Conservation (phyloP, 2,888 invertebrate genomes). For the Stenurella melanura region DNA sequence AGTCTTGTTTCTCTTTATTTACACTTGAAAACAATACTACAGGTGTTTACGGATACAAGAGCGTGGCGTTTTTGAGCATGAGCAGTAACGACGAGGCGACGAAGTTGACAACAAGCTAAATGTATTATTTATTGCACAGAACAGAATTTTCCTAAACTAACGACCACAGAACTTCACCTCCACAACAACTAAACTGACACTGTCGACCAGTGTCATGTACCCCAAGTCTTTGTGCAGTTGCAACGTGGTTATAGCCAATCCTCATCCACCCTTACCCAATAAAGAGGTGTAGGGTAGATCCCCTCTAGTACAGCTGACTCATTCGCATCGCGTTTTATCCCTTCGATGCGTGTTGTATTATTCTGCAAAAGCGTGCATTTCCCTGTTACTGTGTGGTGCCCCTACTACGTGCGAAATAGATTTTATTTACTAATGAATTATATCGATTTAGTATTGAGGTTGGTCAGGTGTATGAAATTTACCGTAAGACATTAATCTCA, state of each 20-base stretch:
- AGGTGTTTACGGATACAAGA: conserved; percentile 35
- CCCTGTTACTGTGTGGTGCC: conserved; percentile 28
- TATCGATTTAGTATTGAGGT: conserved; percentile 45
- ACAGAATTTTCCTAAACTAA: conserved; percentile 64
- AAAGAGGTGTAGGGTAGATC: conserved; percentile 67
- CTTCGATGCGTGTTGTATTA: conserved; percentile 50
- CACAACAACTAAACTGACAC: conserved; percentile 73
- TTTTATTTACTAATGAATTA: conserved; percentile 39
- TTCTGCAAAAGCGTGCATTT: conserved; percentile 39
- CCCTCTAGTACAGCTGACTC: conserved; percentile 70
- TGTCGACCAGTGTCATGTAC: conserved; percentile 66
- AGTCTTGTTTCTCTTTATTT: conserved; percentile 41
- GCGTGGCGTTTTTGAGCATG: conserved; percentile 39
- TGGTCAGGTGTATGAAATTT: conserved; percentile 47
- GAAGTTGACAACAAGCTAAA: conserved; percentile 31
- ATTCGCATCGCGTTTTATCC: conserved; percentile 60
- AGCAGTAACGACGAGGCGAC: conserved; percentile 28
- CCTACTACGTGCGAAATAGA: conserved; percentile 19
- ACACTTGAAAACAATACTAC: conserved; percentile 28
- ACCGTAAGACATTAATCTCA: not conserved
- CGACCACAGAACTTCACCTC: conserved; percentile 73
- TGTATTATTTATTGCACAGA: conserved; percentile 59
- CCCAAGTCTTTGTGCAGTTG: conserved; percentile 70
- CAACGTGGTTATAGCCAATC: conserved; percentile 71
- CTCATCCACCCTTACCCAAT: conserved; percentile 69